phyloP scores from a whole-genome alignment of 2,797 vertebrate genomes.

The Myotis planiceps region DNA sequence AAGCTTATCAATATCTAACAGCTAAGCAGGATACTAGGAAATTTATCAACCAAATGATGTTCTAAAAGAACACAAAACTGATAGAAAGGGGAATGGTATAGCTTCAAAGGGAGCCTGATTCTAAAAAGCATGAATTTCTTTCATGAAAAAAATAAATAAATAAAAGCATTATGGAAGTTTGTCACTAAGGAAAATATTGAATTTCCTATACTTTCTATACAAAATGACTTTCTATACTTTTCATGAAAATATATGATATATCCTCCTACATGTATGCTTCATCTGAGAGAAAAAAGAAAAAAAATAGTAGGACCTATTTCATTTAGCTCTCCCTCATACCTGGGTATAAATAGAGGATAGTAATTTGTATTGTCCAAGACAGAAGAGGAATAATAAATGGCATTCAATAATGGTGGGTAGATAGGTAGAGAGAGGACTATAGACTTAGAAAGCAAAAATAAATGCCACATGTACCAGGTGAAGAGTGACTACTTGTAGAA shows the following conservation, averaged over 20 bases:
- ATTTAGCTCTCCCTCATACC: slow-evolving; percentile 57
- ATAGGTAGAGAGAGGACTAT: neutral
- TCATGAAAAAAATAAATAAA: slow-evolving; percentile 69
- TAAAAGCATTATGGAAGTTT: slow-evolving; percentile 66
- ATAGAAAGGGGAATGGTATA: slow-evolving; percentile 23
- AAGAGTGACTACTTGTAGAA: slow-evolving; percentile 32
- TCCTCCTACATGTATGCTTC: slow-evolving; percentile 25
- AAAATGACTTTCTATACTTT: slow-evolving; percentile 62
- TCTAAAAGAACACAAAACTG: slow-evolving; percentile 59
- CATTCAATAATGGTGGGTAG: slow-evolving; percentile 1
- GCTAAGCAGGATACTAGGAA: slow-evolving; percentile 60
- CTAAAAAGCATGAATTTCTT: slow-evolving; percentile 41
- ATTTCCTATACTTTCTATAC: slow-evolving; percentile 30
- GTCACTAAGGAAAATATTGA: slow-evolving; percentile 56
- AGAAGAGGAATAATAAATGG: neutral
- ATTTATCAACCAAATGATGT: slow-evolving; percentile 65
- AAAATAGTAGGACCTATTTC: slow-evolving; percentile 51
- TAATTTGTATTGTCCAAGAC: slow-evolving; percentile 47
- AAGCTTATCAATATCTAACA: slow-evolving; percentile 68
- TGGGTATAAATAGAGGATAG: slow-evolving; percentile 65
- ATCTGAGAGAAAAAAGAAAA: neutral
- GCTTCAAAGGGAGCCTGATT: slow-evolving; percentile 66
- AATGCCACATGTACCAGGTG: neutral
- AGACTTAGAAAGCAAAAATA: slow-evolving; percentile 50
- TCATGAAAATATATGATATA: neutral